Base-by-base conservation (phyloP, 2,888 invertebrate species). In the Scaptomyza cyrtandrae region DNA sequence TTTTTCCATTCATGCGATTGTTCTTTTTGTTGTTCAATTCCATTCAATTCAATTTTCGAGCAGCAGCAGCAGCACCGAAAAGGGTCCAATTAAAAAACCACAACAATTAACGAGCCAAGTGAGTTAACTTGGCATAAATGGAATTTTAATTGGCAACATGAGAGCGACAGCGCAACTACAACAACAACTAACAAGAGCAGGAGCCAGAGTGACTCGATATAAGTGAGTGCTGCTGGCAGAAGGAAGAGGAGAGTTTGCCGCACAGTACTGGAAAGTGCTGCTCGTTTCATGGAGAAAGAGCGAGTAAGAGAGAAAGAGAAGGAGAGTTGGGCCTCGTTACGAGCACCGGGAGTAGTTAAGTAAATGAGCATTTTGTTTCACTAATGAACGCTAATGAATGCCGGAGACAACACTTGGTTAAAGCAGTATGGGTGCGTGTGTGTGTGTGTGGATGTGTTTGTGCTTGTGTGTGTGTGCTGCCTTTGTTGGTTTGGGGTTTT, bases 301-400 rank as follows among this genome's bases (percentile, higher is more conserved):
- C 27, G 60, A 45, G 50, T 7, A 58, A 35, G 52, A 33, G 31
- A 10, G 63, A 41, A 33, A 50, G 46, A 54, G 62, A 27, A 33
- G 44, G 31, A 49, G 56, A 41, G 46, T 43, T 58, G 46, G 81
- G 33, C 33, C 75, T 84, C 84, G 84, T 84, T 76, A 80, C 75
- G 68, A 78, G 82, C 49, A 49, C 61, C 72, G 75, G 86, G 85
- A 82, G 86, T 80, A 85, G 85, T 87, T 85, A 85, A 86, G 88
- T 89, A 90, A 90, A 89, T 88, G 90, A 89, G 90, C 90, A 90
- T 90, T 90, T 89, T 89, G 88, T 90, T 90, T 87, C 88, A 90
- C 90, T 90, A 90, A 90, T 90, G 90, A 90, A 90, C 90, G 89
- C 87, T 90, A 90, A 90, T 90, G 89, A 90, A 90, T 87, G 89